Conservation (phyloP, 2,888 invertebrate genomes). For the Drosophila prostipennis region DNA sequence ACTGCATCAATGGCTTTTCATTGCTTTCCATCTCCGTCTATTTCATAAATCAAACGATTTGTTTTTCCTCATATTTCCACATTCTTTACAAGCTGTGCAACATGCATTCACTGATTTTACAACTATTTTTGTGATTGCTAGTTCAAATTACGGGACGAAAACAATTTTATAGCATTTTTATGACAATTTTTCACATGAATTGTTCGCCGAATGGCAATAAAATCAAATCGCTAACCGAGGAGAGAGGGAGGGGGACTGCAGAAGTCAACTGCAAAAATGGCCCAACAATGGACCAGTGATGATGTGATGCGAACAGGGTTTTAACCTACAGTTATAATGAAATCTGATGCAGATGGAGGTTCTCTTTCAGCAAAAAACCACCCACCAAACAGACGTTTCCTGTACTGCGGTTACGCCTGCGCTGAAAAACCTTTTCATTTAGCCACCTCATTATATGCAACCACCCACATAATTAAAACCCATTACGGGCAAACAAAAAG, state of each 20-base stretch:
- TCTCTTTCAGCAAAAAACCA: conserved; percentile 19
- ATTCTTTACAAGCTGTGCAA: conserved; percentile 27
- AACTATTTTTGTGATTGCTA: conserved; percentile 40
- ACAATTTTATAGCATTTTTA: conserved; percentile 74
- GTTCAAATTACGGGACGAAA: conserved; percentile 59
- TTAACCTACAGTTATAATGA: conserved; percentile 29
- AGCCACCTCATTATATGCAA: conserved; percentile 33
- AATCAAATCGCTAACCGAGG: conserved; percentile 35
- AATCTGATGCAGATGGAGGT: conserved; percentile 23
- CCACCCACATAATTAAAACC: conserved; percentile 75
- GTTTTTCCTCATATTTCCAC: conserved; percentile 30
- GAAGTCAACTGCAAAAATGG: conserved; percentile 38
- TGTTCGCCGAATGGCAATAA: conserved; percentile 44
- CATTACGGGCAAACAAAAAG: conserved; percentile 68
- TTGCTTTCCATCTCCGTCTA: not conserved
- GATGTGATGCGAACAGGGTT: conserved; percentile 27
- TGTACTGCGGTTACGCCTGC: conserved; percentile 50
- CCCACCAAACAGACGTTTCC: conserved; percentile 45
- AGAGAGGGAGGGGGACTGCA: conserved; percentile 5
- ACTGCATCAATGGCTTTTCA: conserved; percentile 8
- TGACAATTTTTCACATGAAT: conserved; percentile 79
- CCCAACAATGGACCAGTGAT: conserved; percentile 32
- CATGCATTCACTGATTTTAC: conserved; percentile 35
- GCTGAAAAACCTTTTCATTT: conserved; percentile 32
- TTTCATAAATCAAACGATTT: conserved; percentile 29